Base-by-base conservation (phyloP, 2,113 vertebrate genomes). In the Edolisoma coerulescens region DNA sequence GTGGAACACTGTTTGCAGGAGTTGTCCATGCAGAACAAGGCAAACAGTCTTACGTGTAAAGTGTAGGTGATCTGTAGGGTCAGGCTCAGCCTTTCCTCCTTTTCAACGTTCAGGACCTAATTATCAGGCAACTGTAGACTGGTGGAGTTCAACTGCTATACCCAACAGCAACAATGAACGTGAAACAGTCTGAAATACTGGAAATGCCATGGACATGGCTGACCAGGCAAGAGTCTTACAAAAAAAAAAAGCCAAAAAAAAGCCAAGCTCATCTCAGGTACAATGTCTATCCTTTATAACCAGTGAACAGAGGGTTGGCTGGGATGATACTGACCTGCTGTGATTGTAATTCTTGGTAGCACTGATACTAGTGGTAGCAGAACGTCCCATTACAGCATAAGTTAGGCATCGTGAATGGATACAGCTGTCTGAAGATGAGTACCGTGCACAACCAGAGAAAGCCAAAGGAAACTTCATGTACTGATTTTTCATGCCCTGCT, bases 381-480 rank as follows among this genome's bases (percentile, higher is more conserved):
- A 84, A 71, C 1, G 8, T 94, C 88, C 83, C 57, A 8, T 86
- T 83, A 63, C 30, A 64, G 74, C 50, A 3, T 70, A 44, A 91
- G 89, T 79, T 65, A 59, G 68, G 65, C 81, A 42, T 82, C 47
- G 11, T 61, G 37, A 90, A 86, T 80, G 95, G 91, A 60, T 96
- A 59, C 75, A 90, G 37, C 93, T 95, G 73, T 93, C 89, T 79
- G 69, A 95, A 95, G 91, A 93, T 68, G 89, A 64, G 60, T 88
- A 78, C 81, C 67, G 7, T 59, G 61, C 41, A 70, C 77, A 89
- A 87, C 49, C 61, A 12, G 57, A 87, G 82, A 64, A 63, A 89
- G 60, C 32, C 73, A 86, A 81, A 78, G 64, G 90, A 88, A 86
- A 61, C 87, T 81, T 96, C 64, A 8, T 59, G 45, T 87, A 89